Evolutionary conservation across 2,113 vertebrate genomes (phyloP), one percentile per base, ranked within the genome.

Genomic region (Microcebus tavaratra): DNA sequence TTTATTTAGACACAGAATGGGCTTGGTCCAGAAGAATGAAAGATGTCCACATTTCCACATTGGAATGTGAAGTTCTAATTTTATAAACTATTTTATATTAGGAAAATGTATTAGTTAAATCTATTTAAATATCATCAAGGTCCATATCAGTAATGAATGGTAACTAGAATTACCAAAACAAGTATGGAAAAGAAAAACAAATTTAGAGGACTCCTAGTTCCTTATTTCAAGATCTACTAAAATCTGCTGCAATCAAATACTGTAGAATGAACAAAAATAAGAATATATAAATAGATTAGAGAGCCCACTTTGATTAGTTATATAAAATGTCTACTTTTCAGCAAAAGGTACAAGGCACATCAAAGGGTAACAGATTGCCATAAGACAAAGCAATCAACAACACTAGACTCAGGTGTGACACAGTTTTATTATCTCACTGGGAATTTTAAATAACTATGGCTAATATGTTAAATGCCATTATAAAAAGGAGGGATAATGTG

Each of bases 81-180:
- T 80, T 57, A 78, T 27, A 87, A 89, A 34, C 65, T 75, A 70
- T 4, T 0, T 76, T 94, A 90, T 90, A 45, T n/a, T 63, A 91
- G 59, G 17, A 76, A 79, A 45, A 87, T 84, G 20, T n/a, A 92
- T 89, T 97, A 91, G 34, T 87, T 93, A 53, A 82, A 88, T 96
- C 88, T 85, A 93, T 80, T 95, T 10, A 42, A 94, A 95, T 92
- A n/a, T 97, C 23, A 88, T 94, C 8, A 14, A 2, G 18, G 6
- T 73, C 17, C 3, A 27, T 72, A 53, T 31, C 3, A 72, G 15
- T 72, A 87, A 39, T 70, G 8, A 13, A 61, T 36, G 53, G 13
- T 53, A 45, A 21, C 21, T n/a, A 20, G 53, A 89, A 89, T 63
- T n/a, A 65, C 12, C 11, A 72, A 88, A 48, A 50, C 31, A 50